phyloP scores from a whole-genome alignment of 64 coral and sea anemone genomes.

The Trachythela sp. region DNA sequence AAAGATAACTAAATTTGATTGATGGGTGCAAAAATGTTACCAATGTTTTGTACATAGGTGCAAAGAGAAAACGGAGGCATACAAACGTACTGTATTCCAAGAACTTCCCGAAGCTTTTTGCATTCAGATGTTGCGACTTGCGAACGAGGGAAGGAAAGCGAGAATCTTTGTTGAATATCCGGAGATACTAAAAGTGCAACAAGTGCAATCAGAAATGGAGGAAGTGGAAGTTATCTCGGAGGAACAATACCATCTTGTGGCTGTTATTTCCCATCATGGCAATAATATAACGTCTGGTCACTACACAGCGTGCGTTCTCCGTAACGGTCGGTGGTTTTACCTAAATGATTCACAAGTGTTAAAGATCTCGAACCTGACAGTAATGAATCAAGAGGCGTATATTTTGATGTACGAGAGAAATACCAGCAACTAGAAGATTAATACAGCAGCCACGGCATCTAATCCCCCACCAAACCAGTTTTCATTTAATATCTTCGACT shows the following conservation, averaged over 20 bases:
- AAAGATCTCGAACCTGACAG: no score
- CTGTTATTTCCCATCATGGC: slow-evolving; percentile 46
- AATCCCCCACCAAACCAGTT: no score
- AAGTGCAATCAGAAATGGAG: slow-evolving; percentile 16
- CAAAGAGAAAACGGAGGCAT: background rate
- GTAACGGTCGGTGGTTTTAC: slow-evolving; percentile 33
- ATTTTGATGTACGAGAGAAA: no score
- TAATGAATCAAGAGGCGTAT: no score
- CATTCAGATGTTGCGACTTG: slow-evolving; percentile 48
- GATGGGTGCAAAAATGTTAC: no score
- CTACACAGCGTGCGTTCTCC: slow-evolving; percentile 42
- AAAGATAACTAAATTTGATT: no score
- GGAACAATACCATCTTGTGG: slow-evolving; percentile 45
- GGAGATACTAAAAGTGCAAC: slow-evolving; percentile 19
- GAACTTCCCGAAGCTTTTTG: slow-evolving; percentile 39
- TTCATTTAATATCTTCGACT: no score
- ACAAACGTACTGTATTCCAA: slow-evolving; percentile 30
- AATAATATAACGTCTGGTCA: slow-evolving; percentile 35
- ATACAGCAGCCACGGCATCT: no score
- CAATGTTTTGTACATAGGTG: no score
- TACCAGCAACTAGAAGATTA: no score
- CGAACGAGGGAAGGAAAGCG: slow-evolving; percentile 32
- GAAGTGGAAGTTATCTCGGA: background rate
- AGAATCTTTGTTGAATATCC: slow-evolving; percentile 45
- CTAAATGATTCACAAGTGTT: no score